Base-by-base conservation (phyloP, 2,888 invertebrate genomes). In the Helleia helle region DNA sequence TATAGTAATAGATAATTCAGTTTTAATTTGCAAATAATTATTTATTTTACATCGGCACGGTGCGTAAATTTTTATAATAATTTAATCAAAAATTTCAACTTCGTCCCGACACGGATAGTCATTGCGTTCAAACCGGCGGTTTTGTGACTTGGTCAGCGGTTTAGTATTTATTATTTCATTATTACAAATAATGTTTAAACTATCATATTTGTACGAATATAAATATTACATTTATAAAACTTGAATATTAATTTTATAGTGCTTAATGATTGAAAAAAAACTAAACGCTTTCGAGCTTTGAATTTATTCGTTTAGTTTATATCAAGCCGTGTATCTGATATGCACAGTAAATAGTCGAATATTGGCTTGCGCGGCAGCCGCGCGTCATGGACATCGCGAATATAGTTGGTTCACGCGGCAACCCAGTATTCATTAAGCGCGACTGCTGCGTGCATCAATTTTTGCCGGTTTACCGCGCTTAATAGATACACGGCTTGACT, bases 1-100 rank as follows among this genome's bases (percentile, higher is more conserved):
- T 46, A 54, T 48, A 49, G 56, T 59, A 50, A 69, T 76, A 80
- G 77, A 69, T 61, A 62, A 63, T 76, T 76, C 62, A 65, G 55
- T 79, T 79, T 77, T 80, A 63, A 73, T 83, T 81, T 79, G 83
- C 83, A 76, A 71, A 68, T 54, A 62, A 69, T 72, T 69, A 69
- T 80, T 81, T 79, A 65, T 77, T 80, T 79, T 66, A 34, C 71
- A 76, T 76, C 72, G 79, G 80, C 81, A 80, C 79, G 68, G 72
- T 75, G 66, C 75, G 75, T 77, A 50, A 65, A 57, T 61, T 66
- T 65, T 56, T 22, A 7, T 22, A 22, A 22, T 22, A 9, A 34
- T 18, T 18, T 34, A 34, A 34, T 22, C 18, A 18, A 34, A 22
- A 34, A 18, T 18, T 31, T 34, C 34, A 22, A 34, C 18, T 18